Percentiles rank a stretch among this genome's conserved stretches.
These are phyloP conservation scores for Heliornis fulica DNA, from an alignment of 2,113 vertebrate genomes.

Conservation along the genomic window DNA sequence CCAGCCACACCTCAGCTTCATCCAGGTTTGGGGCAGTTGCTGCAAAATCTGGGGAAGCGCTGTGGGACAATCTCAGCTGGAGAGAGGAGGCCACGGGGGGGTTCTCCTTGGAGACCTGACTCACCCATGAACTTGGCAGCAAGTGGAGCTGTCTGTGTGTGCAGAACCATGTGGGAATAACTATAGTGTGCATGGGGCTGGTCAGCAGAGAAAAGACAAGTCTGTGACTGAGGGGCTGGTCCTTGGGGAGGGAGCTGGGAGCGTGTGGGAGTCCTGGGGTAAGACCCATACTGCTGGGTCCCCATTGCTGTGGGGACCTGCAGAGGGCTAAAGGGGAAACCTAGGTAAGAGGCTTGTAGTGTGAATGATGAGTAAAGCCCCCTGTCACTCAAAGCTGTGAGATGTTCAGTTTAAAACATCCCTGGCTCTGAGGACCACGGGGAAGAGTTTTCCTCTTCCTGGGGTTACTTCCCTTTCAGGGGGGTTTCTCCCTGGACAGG, in stretches of 20 bases:
- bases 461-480: background rate
- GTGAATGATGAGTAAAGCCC: too few relatives aligned
- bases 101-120: background rate
- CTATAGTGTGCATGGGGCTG: fast-evolving
- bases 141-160: fast-evolving
- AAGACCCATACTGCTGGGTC: background rate
- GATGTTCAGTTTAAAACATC: background rate
- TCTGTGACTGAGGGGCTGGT: fast-evolving
- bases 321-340: background rate
- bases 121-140: background rate
- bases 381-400: too few relatives aligned
- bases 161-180: background rate
- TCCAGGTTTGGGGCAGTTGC: background rate
- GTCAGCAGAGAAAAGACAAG: background rate
- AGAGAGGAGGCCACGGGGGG: background rate
- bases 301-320: background rate
- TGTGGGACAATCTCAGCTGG: fast-evolving
- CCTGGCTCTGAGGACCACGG: background rate
- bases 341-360: fast-evolving
- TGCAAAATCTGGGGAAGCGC: background rate
- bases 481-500: fast-evolving
- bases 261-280: background rate
- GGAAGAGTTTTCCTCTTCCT: fast-evolving
- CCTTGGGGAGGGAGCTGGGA: fast-evolving
- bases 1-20: background rate